A percentile compares a stretch with the other conserved stretches of the same genome.
These are phyloP conservation scores for Mixornis gularis DNA, from an alignment of 2,113 vertebrate species.

Conservation along the genomic window DNA sequence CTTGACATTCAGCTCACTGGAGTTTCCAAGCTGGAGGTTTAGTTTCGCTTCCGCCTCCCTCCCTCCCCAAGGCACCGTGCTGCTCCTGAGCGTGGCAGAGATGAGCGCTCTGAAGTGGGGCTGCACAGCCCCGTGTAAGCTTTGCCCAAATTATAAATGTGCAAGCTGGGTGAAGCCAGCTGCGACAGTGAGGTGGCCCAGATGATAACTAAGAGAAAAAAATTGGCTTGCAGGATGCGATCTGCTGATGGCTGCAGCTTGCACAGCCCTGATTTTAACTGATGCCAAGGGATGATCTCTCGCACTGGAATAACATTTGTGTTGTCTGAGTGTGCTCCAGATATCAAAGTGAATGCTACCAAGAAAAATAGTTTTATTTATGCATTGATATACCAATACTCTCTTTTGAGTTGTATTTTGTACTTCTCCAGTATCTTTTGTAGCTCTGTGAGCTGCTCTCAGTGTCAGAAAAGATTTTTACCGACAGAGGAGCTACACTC, in stretches of 20 bases:
- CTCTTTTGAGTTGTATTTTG: slow-evolving; percentile 43
- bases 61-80: not conserved
- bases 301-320: not conserved
- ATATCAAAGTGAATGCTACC: not conserved
- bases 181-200: not conserved
- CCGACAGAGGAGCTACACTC: not conserved
- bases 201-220: not conserved
- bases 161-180: not conserved
- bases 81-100: not conserved
- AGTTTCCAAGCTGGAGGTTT: slow-evolving; percentile 11
- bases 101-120: accelerated
- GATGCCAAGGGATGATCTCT: not conserved
- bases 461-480: not conserved
- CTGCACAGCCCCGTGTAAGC: not conserved
- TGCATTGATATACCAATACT: not conserved
- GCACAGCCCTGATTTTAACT: not conserved
- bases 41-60: not conserved
- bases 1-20: slow-evolving; percentile 26
- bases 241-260: accelerated
- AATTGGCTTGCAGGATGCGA: not conserved
- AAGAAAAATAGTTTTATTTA: not conserved
- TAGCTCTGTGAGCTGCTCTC: not conserved
- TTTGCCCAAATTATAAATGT: accelerated
- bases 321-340: not conserved
- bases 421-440: slow-evolving; percentile 42